Evolutionary conservation across 2,797 vertebrate species (phyloP).

Genomic region (Yasuhikotakia modesta): DNA sequence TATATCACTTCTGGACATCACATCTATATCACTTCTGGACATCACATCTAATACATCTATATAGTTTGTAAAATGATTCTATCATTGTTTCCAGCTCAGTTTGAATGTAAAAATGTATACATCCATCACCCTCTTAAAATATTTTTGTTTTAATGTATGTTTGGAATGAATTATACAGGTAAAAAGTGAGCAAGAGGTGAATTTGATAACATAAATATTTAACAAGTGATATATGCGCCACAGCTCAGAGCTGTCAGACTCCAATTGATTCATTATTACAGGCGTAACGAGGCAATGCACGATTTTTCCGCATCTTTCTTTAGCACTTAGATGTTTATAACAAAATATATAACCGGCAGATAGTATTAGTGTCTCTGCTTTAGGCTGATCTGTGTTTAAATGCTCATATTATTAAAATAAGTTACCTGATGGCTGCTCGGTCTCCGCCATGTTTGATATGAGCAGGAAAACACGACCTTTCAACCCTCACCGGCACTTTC

Average conservation of each 20-base stretch:
- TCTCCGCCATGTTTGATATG: conserved; percentile 75
- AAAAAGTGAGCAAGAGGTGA: not conserved
- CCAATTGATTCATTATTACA: not conserved
- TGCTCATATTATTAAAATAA: not conserved
- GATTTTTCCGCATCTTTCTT: not conserved
- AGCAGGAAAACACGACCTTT: conserved; percentile 51
- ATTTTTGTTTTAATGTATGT: not conserved
- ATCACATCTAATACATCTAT: too few species aligned
- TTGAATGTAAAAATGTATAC: not conserved
- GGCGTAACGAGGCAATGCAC: not conserved
- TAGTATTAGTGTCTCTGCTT: not conserved
- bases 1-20: too few species aligned
- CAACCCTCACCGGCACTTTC: conserved; percentile 47
- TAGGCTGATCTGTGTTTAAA: not conserved
- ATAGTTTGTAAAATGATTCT: not conserved
- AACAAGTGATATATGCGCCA: not conserved
- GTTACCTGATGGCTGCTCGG: conserved; percentile 70
- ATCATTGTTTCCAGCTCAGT: not conserved
- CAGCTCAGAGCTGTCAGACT: not conserved
- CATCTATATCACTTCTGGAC: too few species aligned
- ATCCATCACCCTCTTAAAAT: not conserved
- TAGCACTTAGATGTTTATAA: not conserved
- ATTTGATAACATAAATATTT: not conserved
- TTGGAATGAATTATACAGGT: too few species aligned
- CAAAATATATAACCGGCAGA: not conserved